Evolutionary conservation across 2,797 vertebrate genomes (phyloP).

Genomic region (Vipera latastei): DNA sequence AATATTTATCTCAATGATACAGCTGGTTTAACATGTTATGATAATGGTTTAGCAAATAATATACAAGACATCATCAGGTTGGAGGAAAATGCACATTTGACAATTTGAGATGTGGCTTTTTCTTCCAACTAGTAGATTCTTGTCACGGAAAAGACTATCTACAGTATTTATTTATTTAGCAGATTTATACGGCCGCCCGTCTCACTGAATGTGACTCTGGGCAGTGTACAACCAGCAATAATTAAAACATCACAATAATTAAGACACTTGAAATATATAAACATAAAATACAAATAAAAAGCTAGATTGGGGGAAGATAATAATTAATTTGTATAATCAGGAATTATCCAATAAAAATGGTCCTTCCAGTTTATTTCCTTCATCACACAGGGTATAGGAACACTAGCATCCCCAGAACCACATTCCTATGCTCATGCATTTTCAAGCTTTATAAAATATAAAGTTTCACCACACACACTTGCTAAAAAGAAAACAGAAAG

Average conservation of each 20-base stretch:
- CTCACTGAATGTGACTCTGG: background rate
- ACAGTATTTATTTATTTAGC: background rate
- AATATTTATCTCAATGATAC: background rate
- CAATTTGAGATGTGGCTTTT: background rate
- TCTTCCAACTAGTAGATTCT: background rate
- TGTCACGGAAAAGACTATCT: background rate
- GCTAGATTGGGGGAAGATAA: background rate
- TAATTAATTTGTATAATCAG: background rate
- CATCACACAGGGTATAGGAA: background rate
- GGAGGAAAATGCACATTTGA: background rate
- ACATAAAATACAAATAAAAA: background rate
- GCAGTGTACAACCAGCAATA: background rate
- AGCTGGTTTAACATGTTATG: background rate
- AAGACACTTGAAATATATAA: background rate
- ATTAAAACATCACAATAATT: background rate
- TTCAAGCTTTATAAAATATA: background rate
- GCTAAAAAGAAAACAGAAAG: background rate
- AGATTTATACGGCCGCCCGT: background rate
- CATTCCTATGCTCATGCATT: background rate
- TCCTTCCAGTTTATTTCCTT: background rate
- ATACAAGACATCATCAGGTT: background rate
- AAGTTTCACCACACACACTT: background rate
- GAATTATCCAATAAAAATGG: background rate
- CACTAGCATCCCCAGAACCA: background rate
- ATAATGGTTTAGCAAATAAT: background rate